Percentiles rank a stretch among this genome's conserved stretches.
Conservation (phyloP, 2,113 vertebrate genomes). For the Orientallactaga bullata region DNA sequence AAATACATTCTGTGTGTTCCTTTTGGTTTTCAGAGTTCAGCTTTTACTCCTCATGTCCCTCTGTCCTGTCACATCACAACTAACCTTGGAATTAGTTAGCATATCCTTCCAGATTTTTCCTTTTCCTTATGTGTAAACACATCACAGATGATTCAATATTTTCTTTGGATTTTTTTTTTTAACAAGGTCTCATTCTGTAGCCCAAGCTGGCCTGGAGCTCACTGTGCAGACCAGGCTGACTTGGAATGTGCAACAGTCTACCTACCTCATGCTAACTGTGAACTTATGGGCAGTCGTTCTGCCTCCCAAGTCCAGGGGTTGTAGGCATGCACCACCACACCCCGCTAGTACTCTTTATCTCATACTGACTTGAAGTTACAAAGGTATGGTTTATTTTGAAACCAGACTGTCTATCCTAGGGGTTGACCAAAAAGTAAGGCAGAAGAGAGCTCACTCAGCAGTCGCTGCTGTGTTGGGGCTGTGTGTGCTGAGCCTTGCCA, state of each 20-base stretch:
- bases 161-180: too few relatives aligned
- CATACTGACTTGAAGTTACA: constrained; percentile 20
- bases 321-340: background rate
- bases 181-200: too few relatives aligned
- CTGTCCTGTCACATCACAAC: background rate
- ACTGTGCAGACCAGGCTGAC: background rate
- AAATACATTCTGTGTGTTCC: background rate
- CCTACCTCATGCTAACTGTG: background rate
- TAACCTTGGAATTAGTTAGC: background rate
- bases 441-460: background rate
- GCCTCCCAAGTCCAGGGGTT: background rate
- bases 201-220: too few relatives aligned
- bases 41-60: background rate
- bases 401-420: background rate
- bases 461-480: background rate
- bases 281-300: background rate
- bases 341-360: constrained; percentile 1
- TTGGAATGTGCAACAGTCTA: background rate
- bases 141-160: too few relatives aligned
- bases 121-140: too few relatives aligned
- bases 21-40: background rate
- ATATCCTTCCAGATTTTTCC: background rate
- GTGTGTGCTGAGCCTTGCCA: background rate
- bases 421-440: constrained; percentile 28
- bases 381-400: constrained; percentile 38